Conservation (phyloP, 2,113 vertebrate genomes). For the Caranx ignobilis region DNA sequence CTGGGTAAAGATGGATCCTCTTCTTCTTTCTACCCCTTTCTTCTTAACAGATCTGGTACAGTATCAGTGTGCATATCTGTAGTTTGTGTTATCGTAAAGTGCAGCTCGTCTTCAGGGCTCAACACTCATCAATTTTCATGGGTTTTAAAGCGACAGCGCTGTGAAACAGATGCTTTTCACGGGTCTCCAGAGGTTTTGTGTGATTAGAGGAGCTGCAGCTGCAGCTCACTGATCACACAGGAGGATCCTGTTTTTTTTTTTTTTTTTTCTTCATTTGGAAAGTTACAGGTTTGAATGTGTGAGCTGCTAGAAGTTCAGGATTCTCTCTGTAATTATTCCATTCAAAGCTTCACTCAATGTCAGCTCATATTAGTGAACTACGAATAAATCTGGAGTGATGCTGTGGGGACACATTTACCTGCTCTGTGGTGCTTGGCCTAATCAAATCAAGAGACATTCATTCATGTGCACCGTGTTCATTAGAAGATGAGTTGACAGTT, state of each 20-base stretch:
- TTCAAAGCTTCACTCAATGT: background rate
- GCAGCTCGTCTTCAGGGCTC: conserved; percentile 29
- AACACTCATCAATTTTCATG: conserved; percentile 47
- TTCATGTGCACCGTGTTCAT: too few relatives aligned
- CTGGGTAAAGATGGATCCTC: conserved; percentile 22
- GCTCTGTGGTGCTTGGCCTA: too few relatives aligned
- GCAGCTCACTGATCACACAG: background rate
- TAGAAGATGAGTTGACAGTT: too few relatives aligned
- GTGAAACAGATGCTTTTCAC: background rate
- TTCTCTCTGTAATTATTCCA: background rate
- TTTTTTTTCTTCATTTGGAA: background rate
- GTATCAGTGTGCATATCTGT: conserved; percentile 45
- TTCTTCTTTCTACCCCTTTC: background rate
- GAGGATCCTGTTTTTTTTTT: too few relatives aligned
- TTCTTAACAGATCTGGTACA: conserved; percentile 22
- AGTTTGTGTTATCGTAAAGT: conserved; percentile 37
- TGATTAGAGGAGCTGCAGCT: conserved; percentile 1
- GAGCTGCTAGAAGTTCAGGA: background rate
- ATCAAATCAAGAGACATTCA: too few relatives aligned
- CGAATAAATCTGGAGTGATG: too few relatives aligned
- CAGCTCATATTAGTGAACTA: background rate
- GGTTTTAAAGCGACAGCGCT: conserved; percentile 14
- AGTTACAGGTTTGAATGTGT: background rate
- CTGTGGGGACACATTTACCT: too few relatives aligned
- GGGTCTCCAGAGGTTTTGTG: background rate